These are phyloP conservation scores for Globia sparganii DNA, from an alignment of 2,888 invertebrate genomes.

Conservation along the genomic window DNA sequence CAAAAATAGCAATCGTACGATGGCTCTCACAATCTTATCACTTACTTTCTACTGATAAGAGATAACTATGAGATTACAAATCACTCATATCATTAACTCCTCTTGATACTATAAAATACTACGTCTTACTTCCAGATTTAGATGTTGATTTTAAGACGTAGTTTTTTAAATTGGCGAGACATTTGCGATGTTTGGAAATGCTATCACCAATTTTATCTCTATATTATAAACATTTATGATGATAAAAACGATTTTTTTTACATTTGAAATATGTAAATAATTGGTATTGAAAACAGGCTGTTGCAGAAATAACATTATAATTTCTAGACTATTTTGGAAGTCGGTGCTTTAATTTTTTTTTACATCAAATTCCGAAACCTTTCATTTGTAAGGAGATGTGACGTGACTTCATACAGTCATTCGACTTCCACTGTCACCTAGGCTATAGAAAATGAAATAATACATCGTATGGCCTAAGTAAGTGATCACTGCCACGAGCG, in stretches of 20 bases:
- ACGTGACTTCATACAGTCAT: neutral
- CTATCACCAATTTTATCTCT: slow-evolving; percentile 4
- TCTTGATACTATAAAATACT: slow-evolving; percentile 35
- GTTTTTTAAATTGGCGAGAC: neutral
- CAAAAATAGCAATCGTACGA: slow-evolving; percentile 44
- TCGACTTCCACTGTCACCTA: neutral
- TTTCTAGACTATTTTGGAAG: neutral
- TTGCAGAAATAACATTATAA: neutral
- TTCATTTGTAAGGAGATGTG: neutral
- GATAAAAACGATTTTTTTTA: neutral
- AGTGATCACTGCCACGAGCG: neutral
- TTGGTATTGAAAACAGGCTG: neutral
- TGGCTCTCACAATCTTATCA: slow-evolving; percentile 47
- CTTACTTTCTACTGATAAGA: slow-evolving; percentile 49
- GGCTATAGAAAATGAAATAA: neutral
- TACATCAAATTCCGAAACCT: rapidly evolving
- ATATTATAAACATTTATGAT: neutral
- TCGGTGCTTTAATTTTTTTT: neutral
- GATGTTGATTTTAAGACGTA: neutral
- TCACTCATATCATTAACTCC: slow-evolving; percentile 20
- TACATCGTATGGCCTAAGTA: neutral
- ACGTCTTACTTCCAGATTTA: slow-evolving; percentile 27
- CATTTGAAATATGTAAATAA: no score
- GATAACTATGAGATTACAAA: slow-evolving; percentile 41
- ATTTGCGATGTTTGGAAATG: slow-evolving; percentile 14